Conservation (phyloP, 2,888 invertebrate genomes). For the Drosophila formosana region DNA sequence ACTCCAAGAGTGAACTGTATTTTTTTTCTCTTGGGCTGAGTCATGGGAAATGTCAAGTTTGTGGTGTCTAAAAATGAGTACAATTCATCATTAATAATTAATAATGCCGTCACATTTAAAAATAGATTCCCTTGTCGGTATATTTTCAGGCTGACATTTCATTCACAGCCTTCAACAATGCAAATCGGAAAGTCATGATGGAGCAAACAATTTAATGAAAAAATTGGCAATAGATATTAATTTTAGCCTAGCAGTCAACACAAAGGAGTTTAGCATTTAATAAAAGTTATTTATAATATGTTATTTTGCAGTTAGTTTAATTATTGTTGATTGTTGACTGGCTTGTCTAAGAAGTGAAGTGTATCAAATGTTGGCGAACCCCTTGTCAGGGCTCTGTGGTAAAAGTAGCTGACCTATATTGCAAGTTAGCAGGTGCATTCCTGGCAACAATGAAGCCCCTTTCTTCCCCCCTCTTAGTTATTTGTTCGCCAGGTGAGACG, state of each 20-base stretch:
- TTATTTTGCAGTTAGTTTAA: too few species aligned
- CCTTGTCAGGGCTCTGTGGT: not conserved
- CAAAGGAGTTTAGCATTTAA: too few species aligned
- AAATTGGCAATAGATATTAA: not conserved
- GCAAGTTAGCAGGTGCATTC: constrained; percentile 6
- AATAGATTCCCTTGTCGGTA: too few species aligned
- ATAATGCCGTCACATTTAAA: not conserved
- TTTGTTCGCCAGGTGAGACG: not conserved
- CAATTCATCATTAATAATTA: constrained; percentile 1
- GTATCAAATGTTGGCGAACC: not conserved
- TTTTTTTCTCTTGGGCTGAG: not conserved
- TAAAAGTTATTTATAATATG: too few species aligned
- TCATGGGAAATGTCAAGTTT: not conserved
- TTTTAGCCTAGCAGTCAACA: too few species aligned
- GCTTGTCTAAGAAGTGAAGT: too few species aligned
- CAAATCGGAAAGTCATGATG: not conserved
- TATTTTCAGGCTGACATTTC: too few species aligned
- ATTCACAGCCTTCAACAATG: not conserved
- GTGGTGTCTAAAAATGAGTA: not conserved
- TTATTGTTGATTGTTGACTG: too few species aligned
- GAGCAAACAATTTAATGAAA: not conserved
- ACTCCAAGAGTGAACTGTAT: not conserved
- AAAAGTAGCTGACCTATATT: constrained; percentile 16
- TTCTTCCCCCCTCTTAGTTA: not conserved
- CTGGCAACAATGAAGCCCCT: constrained; percentile 11